These are phyloP conservation scores for Tubiluchus corallicola DNA, from an alignment of 2,888 invertebrate species.

Conservation along the genomic window DNA sequence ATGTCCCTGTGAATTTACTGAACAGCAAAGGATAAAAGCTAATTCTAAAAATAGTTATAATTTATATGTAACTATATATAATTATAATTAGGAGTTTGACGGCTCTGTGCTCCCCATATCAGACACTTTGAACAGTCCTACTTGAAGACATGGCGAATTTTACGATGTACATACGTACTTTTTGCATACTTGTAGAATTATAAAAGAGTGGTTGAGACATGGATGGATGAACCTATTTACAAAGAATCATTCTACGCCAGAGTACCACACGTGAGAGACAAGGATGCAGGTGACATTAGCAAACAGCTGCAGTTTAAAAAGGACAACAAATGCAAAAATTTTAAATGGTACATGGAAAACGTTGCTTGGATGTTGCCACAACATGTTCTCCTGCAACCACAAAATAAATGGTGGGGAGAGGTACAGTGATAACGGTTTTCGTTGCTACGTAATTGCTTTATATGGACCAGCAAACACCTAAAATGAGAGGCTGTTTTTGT, in stretches of 20 bases:
- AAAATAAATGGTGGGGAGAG: conserved; percentile 88
- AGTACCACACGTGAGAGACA: conserved; percentile 64
- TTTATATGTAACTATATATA: no score
- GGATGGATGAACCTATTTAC: conserved; percentile 93
- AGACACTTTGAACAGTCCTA: no score
- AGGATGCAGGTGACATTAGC: conserved; percentile 57
- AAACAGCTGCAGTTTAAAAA: conserved; percentile 67
- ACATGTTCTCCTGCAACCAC: conserved; percentile 82
- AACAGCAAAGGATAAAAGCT: no score
- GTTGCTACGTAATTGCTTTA: background rate
- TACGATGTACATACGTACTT: no score
- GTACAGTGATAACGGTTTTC: no score
- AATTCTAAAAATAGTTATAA: no score
- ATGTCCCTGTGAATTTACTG: no score
- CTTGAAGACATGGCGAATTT: no score
- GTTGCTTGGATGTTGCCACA: conserved; percentile 78
- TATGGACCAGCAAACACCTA: no score
- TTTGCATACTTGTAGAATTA: conserved; percentile 47
- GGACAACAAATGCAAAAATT: conserved; percentile 69
- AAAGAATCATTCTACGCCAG: conserved; percentile 93
- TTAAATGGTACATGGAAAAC: conserved; percentile 89
- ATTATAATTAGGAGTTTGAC: no score
- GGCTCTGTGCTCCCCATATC: no score
- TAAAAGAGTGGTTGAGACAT: conserved; percentile 90
- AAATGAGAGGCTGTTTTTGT: no score